Percentiles rank a stretch among this genome's conserved stretches.
Conservation (phyloP, 64 coral and sea anemone genomes). For the Porites australiensis region DNA sequence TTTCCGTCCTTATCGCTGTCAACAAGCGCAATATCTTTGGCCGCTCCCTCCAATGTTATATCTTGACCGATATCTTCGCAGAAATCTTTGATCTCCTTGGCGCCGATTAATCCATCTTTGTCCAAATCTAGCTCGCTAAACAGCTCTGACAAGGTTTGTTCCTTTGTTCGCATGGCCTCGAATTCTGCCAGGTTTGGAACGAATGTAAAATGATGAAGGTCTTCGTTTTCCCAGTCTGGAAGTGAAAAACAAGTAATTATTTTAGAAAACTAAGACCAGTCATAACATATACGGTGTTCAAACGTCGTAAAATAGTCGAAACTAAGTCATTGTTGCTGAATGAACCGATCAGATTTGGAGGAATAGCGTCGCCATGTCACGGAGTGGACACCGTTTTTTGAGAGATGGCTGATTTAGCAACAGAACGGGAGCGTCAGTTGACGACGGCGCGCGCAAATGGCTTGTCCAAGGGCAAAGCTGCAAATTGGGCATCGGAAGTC, state of each 20-base stretch:
- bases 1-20: constrained; percentile 94
- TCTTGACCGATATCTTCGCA: constrained; percentile 98
- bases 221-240: constrained; percentile 82
- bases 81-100: constrained; percentile 86
- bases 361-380: no score
- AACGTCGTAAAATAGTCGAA: no score
- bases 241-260: background rate
- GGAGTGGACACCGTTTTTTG: no score
- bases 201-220: constrained; percentile 90
- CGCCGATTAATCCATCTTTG: constrained; percentile 94
- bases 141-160: constrained; percentile 95
- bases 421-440: no score
- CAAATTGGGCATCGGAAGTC: no score
- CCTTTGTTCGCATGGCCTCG: constrained; percentile 95
- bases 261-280: no score
- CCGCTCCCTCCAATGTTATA: constrained; percentile 80
- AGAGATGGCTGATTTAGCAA: no score
- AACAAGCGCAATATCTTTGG: constrained; percentile 93
- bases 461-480: no score
- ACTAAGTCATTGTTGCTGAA: no score
- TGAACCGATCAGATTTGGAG: no score
- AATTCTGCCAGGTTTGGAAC: constrained; percentile 97
- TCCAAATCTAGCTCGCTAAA: constrained; percentile 92
- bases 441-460: no score
- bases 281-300: no score